Conservation (phyloP, 2,888 invertebrate genomes). For the Boloria selene region DNA sequence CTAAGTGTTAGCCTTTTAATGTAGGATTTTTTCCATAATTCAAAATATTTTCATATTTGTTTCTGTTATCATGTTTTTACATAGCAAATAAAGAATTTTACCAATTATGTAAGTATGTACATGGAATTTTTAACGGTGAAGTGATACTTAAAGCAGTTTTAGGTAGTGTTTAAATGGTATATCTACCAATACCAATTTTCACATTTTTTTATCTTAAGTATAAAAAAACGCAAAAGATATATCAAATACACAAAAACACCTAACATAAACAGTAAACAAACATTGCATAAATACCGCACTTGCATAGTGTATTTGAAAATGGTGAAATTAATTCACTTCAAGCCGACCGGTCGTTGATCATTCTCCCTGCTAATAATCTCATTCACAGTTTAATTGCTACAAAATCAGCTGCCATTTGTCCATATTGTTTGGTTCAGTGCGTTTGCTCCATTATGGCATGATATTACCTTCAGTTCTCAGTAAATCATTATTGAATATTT, state of each 20-base stretch:
- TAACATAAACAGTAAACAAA: too few species aligned
- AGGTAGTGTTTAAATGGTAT: too few species aligned
- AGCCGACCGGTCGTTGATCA: slow-evolving; percentile 45
- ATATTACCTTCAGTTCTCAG: slow-evolving; percentile 25
- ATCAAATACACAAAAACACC: too few species aligned
- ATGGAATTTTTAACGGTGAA: too few species aligned
- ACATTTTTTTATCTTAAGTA: too few species aligned
- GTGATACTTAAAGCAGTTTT: too few species aligned
- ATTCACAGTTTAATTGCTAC: slow-evolving; percentile 55
- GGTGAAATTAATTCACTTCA: slow-evolving; percentile 47
- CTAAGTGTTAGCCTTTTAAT: slow-evolving; percentile 17
- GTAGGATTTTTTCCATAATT: background rate
- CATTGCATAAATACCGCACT: background rate
- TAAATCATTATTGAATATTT: slow-evolving; percentile 23
- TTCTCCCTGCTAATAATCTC: slow-evolving; percentile 45
- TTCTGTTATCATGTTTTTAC: too few species aligned
- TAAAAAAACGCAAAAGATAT: too few species aligned
- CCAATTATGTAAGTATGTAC: too few species aligned
- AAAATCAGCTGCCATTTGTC: slow-evolving; percentile 58
- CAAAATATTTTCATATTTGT: too few species aligned
- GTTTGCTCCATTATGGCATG: slow-evolving; percentile 29
- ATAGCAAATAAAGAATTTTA: too few species aligned
- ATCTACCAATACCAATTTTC: too few species aligned
- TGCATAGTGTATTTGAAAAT: slow-evolving; percentile 6
- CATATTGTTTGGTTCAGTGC: slow-evolving; percentile 31